Evolutionary conservation across 2,113 vertebrate species (phyloP).

Genomic region (Neomonachus schauinslandi): DNA sequence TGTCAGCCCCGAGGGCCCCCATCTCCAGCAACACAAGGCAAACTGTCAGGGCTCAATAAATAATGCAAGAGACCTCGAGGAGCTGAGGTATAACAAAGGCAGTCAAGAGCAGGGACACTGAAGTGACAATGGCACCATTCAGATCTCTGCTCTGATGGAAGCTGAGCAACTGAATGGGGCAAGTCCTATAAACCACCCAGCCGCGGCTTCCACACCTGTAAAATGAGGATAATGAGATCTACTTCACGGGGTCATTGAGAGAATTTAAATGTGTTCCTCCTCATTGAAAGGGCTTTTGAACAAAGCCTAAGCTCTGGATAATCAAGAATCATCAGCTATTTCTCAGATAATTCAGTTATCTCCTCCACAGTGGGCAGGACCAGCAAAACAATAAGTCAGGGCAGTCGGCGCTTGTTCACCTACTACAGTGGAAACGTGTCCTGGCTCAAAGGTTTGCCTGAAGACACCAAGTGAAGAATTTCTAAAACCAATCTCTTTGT

Average conservation of each 20-base stretch:
- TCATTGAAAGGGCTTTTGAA: not conserved
- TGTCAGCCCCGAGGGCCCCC: conserved; percentile 27
- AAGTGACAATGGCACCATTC: not conserved
- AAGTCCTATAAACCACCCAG: not conserved
- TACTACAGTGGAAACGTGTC: not conserved
- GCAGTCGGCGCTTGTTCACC: accelerated
- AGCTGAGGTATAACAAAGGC: not conserved
- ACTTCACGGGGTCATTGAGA: not conserved
- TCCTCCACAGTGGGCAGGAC: not conserved
- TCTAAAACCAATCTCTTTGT: not conserved
- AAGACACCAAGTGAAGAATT: not conserved
- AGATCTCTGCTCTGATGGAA: not conserved
- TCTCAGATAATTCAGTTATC: not conserved
- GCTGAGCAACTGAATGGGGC: not conserved
- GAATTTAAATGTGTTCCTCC: not conserved
- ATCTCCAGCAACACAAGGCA: conserved; percentile 17
- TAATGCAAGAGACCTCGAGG: not conserved
- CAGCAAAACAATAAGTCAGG: not conserved
- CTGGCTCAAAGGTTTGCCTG: not conserved
- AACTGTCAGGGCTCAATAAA: conserved; percentile 56
- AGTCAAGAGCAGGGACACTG: not conserved
- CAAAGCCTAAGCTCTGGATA: not conserved
- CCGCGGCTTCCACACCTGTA: not conserved
- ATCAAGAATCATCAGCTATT: not conserved
- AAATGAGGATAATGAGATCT: not conserved